Base-by-base conservation (phyloP, 2,888 invertebrate species). In the Polymixis lichenea region DNA sequence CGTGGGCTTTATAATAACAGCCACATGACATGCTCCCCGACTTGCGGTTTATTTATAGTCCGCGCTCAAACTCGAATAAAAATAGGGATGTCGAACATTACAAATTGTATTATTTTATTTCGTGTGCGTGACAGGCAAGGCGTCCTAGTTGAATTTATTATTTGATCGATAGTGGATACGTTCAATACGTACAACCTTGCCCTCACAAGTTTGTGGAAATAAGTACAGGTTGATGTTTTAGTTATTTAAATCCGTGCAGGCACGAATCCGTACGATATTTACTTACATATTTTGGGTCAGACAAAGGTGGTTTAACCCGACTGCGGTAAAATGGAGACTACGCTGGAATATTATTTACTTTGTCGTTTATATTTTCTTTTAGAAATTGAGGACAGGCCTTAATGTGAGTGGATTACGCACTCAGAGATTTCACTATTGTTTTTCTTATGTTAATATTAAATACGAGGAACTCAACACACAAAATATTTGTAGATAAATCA, bases 21-120 rank as follows among this genome's bases (percentile, higher is more conserved):
- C 87, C 89, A 84, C 86, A 82, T 85, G 87, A 86, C 91, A 91
- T 89, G 92, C 90, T 87, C 83, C 58, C 25, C 67, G 75, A 82
- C 76, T 79, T 80, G 87, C 79, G 75, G 81, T 78, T 82, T 86
- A 88, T 86, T 85, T 87, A 86, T 87, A 88, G 73, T 72, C 69
- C 53, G 68, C 70, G 73, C 83, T 86, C 78, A 80, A 87, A 77
- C 71, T 87, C 84, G 72, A 86, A 88, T 87, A 88, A 88, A 86
- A 88, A 87, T 88, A 88, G 83, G 88, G 85, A 86, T 83, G 87
- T 87, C 81, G 86, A 86, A 87, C 78, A 86, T 89, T 87, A 88
- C 88, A 88, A 88, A 88, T 88, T 89, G 85, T 89, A 86, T 88
- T 88, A 87, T 89, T 89, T 89, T 88, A 89, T 88, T 87, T 84